These are phyloP conservation scores for Aegotheles bennettii DNA, from an alignment of 2,113 vertebrate genomes.

Conservation along the genomic window DNA sequence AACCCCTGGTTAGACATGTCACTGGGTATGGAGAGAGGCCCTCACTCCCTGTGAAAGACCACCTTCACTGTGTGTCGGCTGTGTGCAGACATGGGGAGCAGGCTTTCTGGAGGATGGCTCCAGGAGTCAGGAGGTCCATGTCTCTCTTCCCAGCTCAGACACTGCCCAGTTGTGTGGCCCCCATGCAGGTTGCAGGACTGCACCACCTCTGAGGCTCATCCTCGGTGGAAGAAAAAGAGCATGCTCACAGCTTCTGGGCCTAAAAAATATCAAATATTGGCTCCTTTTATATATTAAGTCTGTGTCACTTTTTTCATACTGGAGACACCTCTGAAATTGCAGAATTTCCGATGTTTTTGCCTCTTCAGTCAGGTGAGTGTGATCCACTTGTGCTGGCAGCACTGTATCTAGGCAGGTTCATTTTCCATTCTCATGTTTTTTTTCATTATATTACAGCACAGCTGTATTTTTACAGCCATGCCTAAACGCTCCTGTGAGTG, in stretches of 20 bases:
- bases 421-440: accelerated
- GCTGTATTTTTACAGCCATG: neutral
- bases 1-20: too few species aligned
- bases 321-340: neutral
- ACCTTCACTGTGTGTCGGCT: accelerated
- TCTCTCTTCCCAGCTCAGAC: neutral
- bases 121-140: accelerated
- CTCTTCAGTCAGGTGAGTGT: neutral
- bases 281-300: neutral
- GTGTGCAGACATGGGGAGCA: accelerated
- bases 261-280: neutral
- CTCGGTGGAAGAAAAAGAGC: neutral
- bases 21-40: neutral
- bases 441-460: neutral
- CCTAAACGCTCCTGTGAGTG: neutral
- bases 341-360: neutral
- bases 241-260: neutral
- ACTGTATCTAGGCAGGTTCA: neutral
- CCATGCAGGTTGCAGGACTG: accelerated
- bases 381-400: neutral
- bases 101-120: neutral
- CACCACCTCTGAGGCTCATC: neutral
- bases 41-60: accelerated
- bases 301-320: neutral
- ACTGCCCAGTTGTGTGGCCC: neutral